Conservation (phyloP, 2,113 vertebrate genomes). For the Fukomys damarensis region DNA sequence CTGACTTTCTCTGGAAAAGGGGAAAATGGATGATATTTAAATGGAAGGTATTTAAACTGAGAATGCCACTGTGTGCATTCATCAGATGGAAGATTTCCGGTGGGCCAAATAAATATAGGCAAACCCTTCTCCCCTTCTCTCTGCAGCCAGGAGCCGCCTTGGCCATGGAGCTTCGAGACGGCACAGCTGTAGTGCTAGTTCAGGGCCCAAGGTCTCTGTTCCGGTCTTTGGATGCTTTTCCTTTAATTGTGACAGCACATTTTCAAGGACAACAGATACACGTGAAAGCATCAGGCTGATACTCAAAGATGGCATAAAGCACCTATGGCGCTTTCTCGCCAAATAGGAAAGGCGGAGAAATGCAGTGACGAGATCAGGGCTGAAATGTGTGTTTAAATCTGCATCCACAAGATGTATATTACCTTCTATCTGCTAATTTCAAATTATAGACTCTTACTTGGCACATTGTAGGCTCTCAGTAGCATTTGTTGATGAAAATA, state of each 20-base stretch:
- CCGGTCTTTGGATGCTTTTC: neutral
- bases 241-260: no score
- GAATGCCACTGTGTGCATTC: neutral
- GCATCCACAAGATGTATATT: neutral
- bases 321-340: neutral
- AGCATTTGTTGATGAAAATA: neutral
- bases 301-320: neutral
- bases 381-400: neutral
- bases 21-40: neutral
- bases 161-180: neutral
- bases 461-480: neutral
- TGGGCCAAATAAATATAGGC: neutral
- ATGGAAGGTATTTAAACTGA: neutral
- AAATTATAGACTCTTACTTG: neutral
- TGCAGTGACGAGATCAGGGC: neutral
- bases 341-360: neutral
- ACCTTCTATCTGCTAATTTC: neutral
- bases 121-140: neutral
- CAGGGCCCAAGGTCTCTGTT: neutral
- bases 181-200: neutral
- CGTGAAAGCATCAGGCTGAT: neutral
- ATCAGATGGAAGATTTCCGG: neutral
- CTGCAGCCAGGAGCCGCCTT: accelerated
- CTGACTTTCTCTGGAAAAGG: neutral
- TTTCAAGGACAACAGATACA: neutral